These are phyloP conservation scores for Piezodorus guildinii DNA, from an alignment of 1,140 invertebrate genomes.

Conservation along the genomic window DNA sequence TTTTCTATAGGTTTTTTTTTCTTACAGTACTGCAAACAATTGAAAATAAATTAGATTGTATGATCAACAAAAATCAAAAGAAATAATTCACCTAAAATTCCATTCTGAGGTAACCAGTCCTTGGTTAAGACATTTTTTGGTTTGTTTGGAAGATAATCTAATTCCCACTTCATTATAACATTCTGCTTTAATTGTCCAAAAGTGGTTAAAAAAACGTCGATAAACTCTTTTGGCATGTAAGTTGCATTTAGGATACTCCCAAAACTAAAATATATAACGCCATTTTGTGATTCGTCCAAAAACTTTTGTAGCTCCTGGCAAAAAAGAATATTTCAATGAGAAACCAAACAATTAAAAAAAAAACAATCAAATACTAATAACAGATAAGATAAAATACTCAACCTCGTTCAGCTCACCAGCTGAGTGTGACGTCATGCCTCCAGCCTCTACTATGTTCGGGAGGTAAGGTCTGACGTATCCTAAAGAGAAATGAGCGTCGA, in stretches of 20 bases:
- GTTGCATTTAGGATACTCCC: conserved; percentile 53
- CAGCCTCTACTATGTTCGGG: no score
- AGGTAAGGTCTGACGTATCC: no score
- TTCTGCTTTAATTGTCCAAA: conserved; percentile 43
- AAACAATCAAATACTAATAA: no score
- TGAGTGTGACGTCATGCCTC: no score
- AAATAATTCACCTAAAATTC: conserved; percentile 44
- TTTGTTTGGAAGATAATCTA: conserved; percentile 34
- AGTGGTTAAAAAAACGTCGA: conserved; percentile 39
- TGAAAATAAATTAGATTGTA: no score
- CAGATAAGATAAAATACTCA: no score
- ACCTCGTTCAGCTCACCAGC: no score
- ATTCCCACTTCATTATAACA: conserved; percentile 57
- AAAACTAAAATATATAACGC: conserved; percentile 47
- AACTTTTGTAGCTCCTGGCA: conserved; percentile 27
- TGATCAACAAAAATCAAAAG: no score
- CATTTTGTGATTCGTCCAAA: conserved; percentile 27
- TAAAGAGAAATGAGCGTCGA: no score
- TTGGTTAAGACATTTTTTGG: conserved; percentile 47
- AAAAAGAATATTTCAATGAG: not conserved
- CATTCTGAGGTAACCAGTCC: conserved; percentile 58
- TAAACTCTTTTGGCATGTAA: conserved; percentile 42
- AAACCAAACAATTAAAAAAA: no score
- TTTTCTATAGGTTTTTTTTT: no score
- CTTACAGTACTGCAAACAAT: no score